Evolutionary conservation across 2,888 invertebrate species (phyloP), one percentile per base, ranked within the genome.

Genomic region (Rhaphigaster nebulosa): DNA sequence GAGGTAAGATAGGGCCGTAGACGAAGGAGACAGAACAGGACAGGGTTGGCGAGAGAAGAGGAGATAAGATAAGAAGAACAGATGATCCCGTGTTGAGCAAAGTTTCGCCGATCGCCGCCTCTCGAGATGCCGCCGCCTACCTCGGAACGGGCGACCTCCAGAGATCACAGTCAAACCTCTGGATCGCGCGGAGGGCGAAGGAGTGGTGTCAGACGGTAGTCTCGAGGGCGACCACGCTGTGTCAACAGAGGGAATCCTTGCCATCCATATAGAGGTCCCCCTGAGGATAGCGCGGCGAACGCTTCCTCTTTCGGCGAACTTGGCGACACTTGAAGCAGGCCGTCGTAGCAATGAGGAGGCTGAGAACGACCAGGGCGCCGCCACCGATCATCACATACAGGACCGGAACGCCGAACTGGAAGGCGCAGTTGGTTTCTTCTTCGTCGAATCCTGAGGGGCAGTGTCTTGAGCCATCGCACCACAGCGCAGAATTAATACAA

Each of bases 391-490:
- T 95, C n/a, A 96, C 94, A 93, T 96, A 96, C 20, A 96, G 95
- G 80, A 96, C 94, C 10, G 96, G 96, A 88, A 96, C 94, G 29
- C 96, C 95, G 93, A 96, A 95, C 91, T 95, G 95, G 92, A 96
- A 96, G 45, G 96, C 96, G 93, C 97, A 97, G 93, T 97, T 97
- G 1, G 95, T 95, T 93, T 97, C 96, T 92, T 96, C 96, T 94
- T 97, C 97, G 93, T 97, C 97, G 93, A 95, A 97, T 2, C 97
- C 97, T 10, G 97, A 96, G 26, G 97, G 97, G 93, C 97, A 97
- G 93, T 97, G 97, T 2, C 95, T 94, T 80, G 96, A 95, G 0
- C 97, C 97, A 93, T 97, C 97, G 93, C 97, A 97, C 97, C 97
- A 97, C 10, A 97, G 93, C 2, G 96, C 95, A 1, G 96, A 95